Evolutionary conservation across 2,888 invertebrate genomes (phyloP).

Genomic region (Himalopsyche tibetana): DNA sequence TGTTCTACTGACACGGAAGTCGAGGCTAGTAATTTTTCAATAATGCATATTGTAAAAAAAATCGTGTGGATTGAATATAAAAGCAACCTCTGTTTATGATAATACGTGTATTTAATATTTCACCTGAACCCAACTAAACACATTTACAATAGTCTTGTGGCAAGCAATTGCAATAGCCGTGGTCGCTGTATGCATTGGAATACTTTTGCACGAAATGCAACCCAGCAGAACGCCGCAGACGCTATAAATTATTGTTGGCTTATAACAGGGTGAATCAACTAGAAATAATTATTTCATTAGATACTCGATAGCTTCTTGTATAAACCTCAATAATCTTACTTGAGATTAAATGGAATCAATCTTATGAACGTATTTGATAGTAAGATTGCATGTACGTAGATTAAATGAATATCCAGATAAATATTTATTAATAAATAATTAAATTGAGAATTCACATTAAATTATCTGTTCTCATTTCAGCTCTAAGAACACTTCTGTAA

Average conservation of each 20-base stretch:
- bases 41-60: neutral
- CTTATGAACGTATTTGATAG: no score
- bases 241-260: conserved; percentile 50
- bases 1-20: no score
- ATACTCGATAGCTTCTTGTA: neutral
- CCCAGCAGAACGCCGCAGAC: conserved; percentile 48
- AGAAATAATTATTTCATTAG: neutral
- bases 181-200: conserved; percentile 24
- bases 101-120: conserved; percentile 47
- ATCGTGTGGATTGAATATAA: conserved; percentile 49
- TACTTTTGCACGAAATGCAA: conserved; percentile 52
- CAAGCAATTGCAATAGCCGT: conserved; percentile 49
- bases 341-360: no score
- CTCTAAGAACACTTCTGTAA: no score
- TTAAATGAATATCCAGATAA: no score
- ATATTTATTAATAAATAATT: no score
- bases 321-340: neutral
- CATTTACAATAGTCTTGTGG: conserved; percentile 22
- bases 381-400: no score
- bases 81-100: conserved; percentile 21
- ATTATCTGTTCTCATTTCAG: no score
- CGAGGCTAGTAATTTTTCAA: no score
- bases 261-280: conserved; percentile 27
- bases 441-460: no score
- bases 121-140: conserved; percentile 39